phyloP scores from a whole-genome alignment of 37 sponge, comb jelly and placozoan genomes.

The Halichondria panicea region DNA sequence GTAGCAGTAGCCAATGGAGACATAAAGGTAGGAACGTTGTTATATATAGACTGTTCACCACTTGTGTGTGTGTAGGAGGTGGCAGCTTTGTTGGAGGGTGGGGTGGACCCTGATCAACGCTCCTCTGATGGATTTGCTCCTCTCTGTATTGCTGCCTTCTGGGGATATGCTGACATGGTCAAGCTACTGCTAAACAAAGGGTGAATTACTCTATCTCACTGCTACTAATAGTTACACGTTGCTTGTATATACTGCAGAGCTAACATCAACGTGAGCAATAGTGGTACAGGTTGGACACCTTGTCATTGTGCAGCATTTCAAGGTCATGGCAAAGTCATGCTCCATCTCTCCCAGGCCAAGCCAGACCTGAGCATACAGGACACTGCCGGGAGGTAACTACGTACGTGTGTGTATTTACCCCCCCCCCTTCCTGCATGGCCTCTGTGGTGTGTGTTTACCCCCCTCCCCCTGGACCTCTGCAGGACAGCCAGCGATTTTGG shows the following conservation, averaged over 20 bases:
- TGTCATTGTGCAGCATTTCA: slow-evolving; percentile 82
- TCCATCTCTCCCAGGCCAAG: slow-evolving; percentile 42
- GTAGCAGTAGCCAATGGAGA: slow-evolving; percentile 43
- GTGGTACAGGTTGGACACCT: slow-evolving; percentile 66
- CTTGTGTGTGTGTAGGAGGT: slow-evolving; percentile 8
- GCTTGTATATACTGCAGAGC: no score
- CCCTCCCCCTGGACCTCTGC: background rate
- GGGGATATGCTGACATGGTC: slow-evolving; percentile 73
- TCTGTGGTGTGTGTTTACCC: no score
- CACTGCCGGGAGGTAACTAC: slow-evolving; percentile 48
- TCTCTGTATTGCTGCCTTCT: slow-evolving; percentile 78
- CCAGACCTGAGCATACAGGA: slow-evolving; percentile 51
- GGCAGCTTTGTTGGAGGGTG: slow-evolving; percentile 10
- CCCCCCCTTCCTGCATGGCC: no score
- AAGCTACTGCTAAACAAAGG: slow-evolving; percentile 46
- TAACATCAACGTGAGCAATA: slow-evolving; percentile 63
- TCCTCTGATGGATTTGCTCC: slow-evolving; percentile 68
- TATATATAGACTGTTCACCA: background rate
- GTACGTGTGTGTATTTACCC: background rate
- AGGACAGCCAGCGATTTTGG: slow-evolving; percentile 73
- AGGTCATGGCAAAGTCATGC: slow-evolving; percentile 75
- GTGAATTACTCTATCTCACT: no score
- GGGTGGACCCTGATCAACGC: slow-evolving; percentile 37
- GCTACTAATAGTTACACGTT: no score
- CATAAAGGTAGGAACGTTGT: slow-evolving; percentile 8